Conservation (phyloP, 2,797 vertebrate species). For the Avahi laniger region DNA sequence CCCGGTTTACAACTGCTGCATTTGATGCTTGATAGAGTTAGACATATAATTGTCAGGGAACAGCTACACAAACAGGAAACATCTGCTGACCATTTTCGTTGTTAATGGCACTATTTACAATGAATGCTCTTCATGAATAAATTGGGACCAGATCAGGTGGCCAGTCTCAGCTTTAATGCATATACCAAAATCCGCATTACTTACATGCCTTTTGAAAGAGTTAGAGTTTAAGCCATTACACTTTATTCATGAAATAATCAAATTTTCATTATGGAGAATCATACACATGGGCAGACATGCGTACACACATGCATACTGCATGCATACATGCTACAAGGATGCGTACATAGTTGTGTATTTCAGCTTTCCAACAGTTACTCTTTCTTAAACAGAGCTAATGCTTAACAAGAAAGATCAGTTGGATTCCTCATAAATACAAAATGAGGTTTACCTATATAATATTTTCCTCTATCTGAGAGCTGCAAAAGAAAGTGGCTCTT, state of each 20-base stretch:
- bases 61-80: conserved; percentile 22
- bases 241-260: neutral
- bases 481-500: neutral
- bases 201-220: neutral
- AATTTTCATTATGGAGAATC: neutral
- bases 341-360: neutral
- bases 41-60: neutral
- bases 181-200: neutral
- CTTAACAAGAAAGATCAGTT: neutral
- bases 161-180: neutral
- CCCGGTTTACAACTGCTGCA: neutral
- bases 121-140: neutral
- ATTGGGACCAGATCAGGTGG: conserved; percentile 36
- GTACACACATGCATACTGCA: no score
- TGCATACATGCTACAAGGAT: rapidly evolving
- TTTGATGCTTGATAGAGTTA: neutral
- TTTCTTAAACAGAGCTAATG: neutral
- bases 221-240: neutral
- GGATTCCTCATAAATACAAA: neutral
- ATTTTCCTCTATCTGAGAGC: neutral
- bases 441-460: neutral
- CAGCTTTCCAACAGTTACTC: neutral
- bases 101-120: conserved; percentile 14
- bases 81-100: conserved; percentile 9
- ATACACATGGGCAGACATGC: rapidly evolving